Evolutionary conservation across 2,888 invertebrate species (phyloP), one percentile per base, ranked within the genome.

Genomic region (Escarpia spicata): DNA sequence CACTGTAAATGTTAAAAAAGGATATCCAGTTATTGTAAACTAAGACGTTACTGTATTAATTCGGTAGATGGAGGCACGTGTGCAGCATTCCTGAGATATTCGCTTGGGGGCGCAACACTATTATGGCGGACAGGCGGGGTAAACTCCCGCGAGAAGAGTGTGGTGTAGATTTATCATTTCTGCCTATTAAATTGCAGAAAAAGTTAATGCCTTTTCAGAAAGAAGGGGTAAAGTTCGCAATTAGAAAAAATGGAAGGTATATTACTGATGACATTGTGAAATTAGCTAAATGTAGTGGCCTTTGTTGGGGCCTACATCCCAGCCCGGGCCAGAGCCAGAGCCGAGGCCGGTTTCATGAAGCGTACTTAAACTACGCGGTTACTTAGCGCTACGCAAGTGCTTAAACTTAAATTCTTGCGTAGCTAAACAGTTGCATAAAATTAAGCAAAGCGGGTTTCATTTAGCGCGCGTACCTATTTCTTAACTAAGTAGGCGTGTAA

Each of bases 241-340:
- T 96, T 10, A 44, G 92, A 43, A 96, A 95, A 92, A 94, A 95
- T 94, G 96, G 96, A 94, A 95, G 95, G 96, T 96, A 93, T 92
- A 58, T 92, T 43, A 60, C n/a, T 60, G 1, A 19, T 60, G 31
- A 92, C 9, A 19, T 43, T 45, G 26, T 31, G 10, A 44, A 19
- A n/a, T 37, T 6, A 90, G 52, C 37, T 58, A 12, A 3, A 58
- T 37, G 15, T 26, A 6, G 26, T 12, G 31, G 2, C n/a, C 75
- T 37, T 37, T 37, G 37, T 37, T 37, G 19, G 75, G 19, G 0
- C n/a, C 19, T 75, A 26, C 26, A 26, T 15, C n/a, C 75, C 2
- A 26, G 26, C 26, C 75, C n/a, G 75, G 19, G 60, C 19, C 52
- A 8, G 52, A 10, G 52, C 52, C 52, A 4, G 4, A 10, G 52